Base-by-base conservation (phyloP, 2,888 invertebrate genomes). In the Stenurella melanura region DNA sequence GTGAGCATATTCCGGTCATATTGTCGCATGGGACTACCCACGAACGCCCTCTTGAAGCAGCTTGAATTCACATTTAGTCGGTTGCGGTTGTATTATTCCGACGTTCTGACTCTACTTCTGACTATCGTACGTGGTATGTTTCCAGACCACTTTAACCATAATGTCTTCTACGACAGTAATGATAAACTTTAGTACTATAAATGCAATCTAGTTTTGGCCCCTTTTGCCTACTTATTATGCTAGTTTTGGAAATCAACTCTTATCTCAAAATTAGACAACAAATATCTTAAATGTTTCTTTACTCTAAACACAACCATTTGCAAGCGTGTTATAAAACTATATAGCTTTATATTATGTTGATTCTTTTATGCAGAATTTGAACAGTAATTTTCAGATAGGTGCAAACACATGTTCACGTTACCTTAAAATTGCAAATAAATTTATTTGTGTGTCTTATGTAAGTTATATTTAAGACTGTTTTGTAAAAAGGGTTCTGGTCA, bases 41-140 rank as follows among this genome's bases (percentile, higher is more conserved):
- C 74, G 83, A 85, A 84, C 86, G 86, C 86, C 86, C 82, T 86
- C 86, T 86, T 80, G 74, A 34, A 76, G 75, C 83, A 86, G 86
- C 85, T 85, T 82, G 83, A 75, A 80, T 76, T 80, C 81, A 79
- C 83, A 78, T 81, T 75, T 74, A 79, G 80, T 77, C 79, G 82
- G 84, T 82, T 79, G 81, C 82, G 85, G 84, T 84, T 79, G 86
- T 81, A 82, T 81, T 80, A 17, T 50, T 30, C 50, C 17, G 71
- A 38, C 71, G 70, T n/a, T 60, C 54, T 50, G 2, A 26, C n/a
- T n/a, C n/a, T n/a, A n/a, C n/a, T n/a, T n/a, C n/a, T 30, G 10
- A 54, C 38, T 69, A 18, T 63, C 71, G 54, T 63, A 72, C 66
- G 76, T 67, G 71, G 75, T 72, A 68, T 63, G 68, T 50, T 71